Evolutionary conservation across 2,113 vertebrate species (phyloP).

Genomic region (Ageneiosus marmoratus): DNA sequence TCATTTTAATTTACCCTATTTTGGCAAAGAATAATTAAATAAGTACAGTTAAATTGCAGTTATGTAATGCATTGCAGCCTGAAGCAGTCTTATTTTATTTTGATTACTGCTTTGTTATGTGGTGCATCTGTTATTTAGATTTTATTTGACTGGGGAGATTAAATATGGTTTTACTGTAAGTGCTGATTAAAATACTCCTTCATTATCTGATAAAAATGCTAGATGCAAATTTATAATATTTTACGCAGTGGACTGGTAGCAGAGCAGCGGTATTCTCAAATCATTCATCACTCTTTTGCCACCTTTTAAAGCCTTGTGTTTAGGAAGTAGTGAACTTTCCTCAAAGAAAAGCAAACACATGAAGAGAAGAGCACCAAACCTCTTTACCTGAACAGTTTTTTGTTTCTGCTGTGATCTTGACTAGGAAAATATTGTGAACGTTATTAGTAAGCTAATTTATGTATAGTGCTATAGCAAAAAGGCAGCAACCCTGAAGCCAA

Average conservation of each 20-base stretch:
- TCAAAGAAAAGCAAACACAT: constrained; percentile 36
- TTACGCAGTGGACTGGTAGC: background rate
- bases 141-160: background rate
- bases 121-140: background rate
- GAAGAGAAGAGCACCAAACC: constrained; percentile 55
- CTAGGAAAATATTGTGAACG: constrained; percentile 2
- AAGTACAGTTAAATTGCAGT: background rate
- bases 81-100: background rate
- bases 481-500: constrained; percentile 13
- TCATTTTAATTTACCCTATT: background rate
- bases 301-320: constrained; percentile 58
- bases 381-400: constrained; percentile 41
- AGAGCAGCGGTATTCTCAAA: background rate
- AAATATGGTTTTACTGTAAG: background rate
- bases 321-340: constrained; percentile 54
- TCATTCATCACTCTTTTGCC: constrained; percentile 35
- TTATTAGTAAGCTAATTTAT: constrained; percentile 46
- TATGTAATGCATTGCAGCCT: background rate
- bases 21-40: background rate
- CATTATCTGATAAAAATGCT: background rate
- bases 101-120: background rate
- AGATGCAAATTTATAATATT: background rate
- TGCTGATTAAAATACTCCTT: background rate
- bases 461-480: constrained; percentile 30
- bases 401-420: constrained; percentile 26